Percentiles rank a stretch among this genome's conserved stretches.
Evolutionary conservation across 2,888 invertebrate genomes (phyloP).

Genomic region (Nipponacmea schrenckii): DNA sequence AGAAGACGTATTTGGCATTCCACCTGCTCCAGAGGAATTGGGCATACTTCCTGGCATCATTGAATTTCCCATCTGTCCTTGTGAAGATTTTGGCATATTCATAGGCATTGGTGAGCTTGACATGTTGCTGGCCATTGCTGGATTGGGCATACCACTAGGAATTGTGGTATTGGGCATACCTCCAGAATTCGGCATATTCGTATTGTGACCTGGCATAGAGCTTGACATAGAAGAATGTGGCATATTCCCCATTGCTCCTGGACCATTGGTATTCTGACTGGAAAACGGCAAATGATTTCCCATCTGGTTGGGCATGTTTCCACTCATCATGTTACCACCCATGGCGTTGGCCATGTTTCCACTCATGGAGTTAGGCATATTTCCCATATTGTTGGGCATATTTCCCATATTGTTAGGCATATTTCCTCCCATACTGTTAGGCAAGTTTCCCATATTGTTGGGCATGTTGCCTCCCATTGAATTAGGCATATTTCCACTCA

Average conservation of each 20-base stretch:
- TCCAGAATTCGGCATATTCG: conserved; percentile 21
- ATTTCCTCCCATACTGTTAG: neutral
- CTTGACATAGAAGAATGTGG: conserved; percentile 34
- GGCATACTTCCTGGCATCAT: neutral
- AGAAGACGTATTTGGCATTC: neutral
- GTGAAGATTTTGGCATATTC: neutral
- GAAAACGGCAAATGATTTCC: too few relatives aligned
- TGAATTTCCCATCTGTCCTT: neutral
- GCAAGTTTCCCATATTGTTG: neutral
- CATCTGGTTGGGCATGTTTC: conserved; percentile 20
- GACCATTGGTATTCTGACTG: neutral
- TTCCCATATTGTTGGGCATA: conserved; percentile 20
- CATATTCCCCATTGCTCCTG: conserved; percentile 14
- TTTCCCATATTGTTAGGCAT: neutral
- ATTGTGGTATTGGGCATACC: neutral
- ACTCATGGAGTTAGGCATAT: neutral
- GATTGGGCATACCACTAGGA: neutral
- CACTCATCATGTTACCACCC: conserved; percentile 17
- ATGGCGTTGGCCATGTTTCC: neutral
- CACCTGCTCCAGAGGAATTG: neutral
- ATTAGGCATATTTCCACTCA: conserved; percentile 3
- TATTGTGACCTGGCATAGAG: conserved; percentile 31
- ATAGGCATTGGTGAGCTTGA: neutral
- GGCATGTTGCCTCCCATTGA: neutral
- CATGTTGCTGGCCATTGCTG: neutral